Percentiles rank a stretch among this genome's conserved stretches.
phyloP scores from a whole-genome alignment of 2,888 invertebrate genomes.

The Stenchaetothrips biformis region DNA sequence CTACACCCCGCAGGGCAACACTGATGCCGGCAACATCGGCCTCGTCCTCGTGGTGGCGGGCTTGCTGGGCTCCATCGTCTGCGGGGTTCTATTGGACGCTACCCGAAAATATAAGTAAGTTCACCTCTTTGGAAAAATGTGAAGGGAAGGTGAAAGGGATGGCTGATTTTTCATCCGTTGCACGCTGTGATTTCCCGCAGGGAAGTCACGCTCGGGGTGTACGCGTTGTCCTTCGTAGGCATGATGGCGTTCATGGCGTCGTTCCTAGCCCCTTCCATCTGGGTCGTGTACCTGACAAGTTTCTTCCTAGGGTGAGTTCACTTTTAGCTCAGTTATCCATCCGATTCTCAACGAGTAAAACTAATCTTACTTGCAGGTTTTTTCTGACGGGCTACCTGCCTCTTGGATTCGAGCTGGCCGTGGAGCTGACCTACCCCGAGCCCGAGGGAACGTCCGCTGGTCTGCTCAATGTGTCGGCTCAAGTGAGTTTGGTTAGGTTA shows the following conservation, averaged over 20 bases:
- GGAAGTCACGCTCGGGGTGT: not conserved
- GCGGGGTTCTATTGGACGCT: conserved; percentile 52
- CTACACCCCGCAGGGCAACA: conserved; percentile 42
- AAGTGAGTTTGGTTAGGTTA: no score
- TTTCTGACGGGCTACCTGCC: conserved; percentile 63
- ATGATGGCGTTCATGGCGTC: not conserved
- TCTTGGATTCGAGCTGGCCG: conserved; percentile 59
- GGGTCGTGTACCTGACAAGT: not conserved
- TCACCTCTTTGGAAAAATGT: not conserved
- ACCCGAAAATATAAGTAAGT: conserved; percentile 54
- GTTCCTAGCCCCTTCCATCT: conserved; percentile 28
- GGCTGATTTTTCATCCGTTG: not conserved
- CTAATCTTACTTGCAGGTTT: conserved; percentile 45
- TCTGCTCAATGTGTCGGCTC: conserved; percentile 55
- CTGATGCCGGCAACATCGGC: conserved; percentile 51
- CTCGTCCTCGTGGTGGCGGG: conserved; percentile 53
- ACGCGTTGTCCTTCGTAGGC: not conserved
- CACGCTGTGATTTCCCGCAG: not conserved
- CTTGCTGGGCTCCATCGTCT: conserved; percentile 52
- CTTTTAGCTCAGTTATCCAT: not conserved
- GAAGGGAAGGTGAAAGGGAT: not conserved
- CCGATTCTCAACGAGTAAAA: not conserved
- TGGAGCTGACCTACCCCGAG: conserved; percentile 58
- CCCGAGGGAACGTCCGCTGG: conserved; percentile 58
- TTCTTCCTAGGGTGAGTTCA: not conserved